phyloP scores from a whole-genome alignment of 2,888 invertebrate species.

The Dasysyrphus albostriatus region DNA sequence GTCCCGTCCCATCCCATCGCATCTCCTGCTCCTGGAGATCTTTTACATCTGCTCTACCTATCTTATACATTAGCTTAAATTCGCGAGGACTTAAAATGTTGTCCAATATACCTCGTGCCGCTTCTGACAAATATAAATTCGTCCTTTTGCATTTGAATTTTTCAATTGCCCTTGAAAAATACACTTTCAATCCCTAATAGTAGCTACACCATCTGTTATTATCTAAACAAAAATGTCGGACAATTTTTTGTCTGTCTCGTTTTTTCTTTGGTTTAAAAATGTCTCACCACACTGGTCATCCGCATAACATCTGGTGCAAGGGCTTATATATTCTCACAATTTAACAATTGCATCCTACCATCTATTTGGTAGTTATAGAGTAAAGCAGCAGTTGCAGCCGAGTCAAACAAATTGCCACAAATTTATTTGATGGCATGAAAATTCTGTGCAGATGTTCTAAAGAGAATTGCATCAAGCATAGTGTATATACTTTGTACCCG shows the following conservation, averaged over 20 bases:
- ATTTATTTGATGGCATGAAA: conserved; percentile 67
- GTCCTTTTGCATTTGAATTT: background rate
- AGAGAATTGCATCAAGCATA: conserved; percentile 39
- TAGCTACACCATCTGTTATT: conserved; percentile 9
- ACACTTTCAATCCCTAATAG: background rate
- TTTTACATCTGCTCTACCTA: too few species aligned
- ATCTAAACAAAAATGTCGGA: conserved; percentile 21
- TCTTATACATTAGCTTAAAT: too few species aligned
- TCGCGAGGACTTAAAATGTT: background rate
- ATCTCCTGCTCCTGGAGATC: too few species aligned
- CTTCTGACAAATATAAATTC: background rate
- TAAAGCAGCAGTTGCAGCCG: conserved; percentile 37
- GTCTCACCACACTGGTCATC: conserved; percentile 55
- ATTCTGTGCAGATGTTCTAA: conserved; percentile 61
- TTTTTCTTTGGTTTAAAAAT: conserved; percentile 26
- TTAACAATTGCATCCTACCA: conserved; percentile 44
- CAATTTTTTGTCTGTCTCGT: conserved; percentile 30
- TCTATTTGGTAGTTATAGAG: conserved; percentile 13
- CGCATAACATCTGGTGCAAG: conserved; percentile 67
- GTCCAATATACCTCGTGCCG: background rate
- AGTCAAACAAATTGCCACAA: conserved; percentile 71
- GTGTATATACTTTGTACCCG: background rate
- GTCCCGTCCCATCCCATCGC: too few species aligned
- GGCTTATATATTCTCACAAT: conserved; percentile 30
- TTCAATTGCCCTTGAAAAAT: background rate